Conservation (phyloP, 2,113 vertebrate species). For the Corythoichthys haematopterus region DNA sequence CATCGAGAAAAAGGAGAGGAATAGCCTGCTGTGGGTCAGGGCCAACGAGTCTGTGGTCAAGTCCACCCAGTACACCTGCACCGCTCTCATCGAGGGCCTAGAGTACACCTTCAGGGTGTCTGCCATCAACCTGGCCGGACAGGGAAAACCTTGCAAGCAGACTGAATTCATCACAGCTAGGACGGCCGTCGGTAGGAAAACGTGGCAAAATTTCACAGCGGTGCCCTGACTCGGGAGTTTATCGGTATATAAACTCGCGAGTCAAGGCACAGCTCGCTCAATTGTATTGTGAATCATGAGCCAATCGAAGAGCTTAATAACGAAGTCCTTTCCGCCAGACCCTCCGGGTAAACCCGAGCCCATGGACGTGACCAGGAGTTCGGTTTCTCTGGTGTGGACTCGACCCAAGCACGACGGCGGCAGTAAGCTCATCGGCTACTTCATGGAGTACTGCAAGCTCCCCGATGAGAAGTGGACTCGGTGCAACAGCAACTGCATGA, state of each 20-base stretch:
- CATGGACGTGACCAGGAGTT: slow-evolving; percentile 86
- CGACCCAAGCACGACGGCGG: slow-evolving; percentile 93
- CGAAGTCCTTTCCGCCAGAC: slow-evolving; percentile 70
- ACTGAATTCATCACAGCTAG: slow-evolving; percentile 91
- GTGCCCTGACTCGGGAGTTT: neutral
- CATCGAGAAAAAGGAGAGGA: slow-evolving; percentile 95
- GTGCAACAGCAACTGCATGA: slow-evolving; percentile 85
- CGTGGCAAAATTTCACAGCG: neutral
- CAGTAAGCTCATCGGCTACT: slow-evolving; percentile 93
- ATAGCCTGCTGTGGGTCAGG: slow-evolving; percentile 92
- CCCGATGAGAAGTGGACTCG: slow-evolving; percentile 89
- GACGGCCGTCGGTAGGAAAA: slow-evolving; percentile 81
- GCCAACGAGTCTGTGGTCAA: slow-evolving; percentile 86
- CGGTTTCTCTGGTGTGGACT: slow-evolving; percentile 86
- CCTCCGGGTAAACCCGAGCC: slow-evolving; percentile 95
- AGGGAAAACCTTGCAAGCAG: slow-evolving; percentile 93
- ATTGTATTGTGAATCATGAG: neutral
- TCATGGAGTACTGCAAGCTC: slow-evolving; percentile 86
- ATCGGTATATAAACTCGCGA: no score
- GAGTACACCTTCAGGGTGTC: slow-evolving; percentile 96
- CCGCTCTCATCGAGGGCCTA: slow-evolving; percentile 86
- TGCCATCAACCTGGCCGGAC: slow-evolving; percentile 88
- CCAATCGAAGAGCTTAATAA: neutral
- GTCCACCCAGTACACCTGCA: slow-evolving; percentile 87
- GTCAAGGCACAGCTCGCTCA: neutral